These are phyloP conservation scores for Notamacropus eugenii DNA, from an alignment of 2,797 vertebrate species.

Conservation along the genomic window DNA sequence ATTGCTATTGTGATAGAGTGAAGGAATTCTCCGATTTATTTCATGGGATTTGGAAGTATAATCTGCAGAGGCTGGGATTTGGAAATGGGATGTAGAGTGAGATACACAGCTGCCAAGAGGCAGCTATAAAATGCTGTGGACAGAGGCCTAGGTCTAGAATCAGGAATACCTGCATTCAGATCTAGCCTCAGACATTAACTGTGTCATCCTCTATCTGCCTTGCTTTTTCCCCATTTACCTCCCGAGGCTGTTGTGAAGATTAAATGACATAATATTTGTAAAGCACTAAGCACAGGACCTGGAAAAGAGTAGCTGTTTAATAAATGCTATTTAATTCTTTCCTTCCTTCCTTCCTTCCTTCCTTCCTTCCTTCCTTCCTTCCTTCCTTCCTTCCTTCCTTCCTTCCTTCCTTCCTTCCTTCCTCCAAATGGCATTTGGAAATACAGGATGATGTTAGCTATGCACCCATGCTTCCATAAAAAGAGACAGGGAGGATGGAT, in stretches of 20 bases:
- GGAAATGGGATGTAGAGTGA: background rate
- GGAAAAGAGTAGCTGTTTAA: too few relatives aligned
- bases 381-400: too few relatives aligned
- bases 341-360: background rate
- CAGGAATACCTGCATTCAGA: too few relatives aligned
- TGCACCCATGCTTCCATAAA: too few relatives aligned
- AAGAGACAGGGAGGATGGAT: too few relatives aligned
- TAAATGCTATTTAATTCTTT: background rate
- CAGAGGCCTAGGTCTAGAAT: background rate
- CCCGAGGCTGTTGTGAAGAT: background rate
- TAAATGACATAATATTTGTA: background rate
- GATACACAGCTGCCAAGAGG: background rate
- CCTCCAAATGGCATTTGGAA: too few relatives aligned
- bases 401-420: background rate
- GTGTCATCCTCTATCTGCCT: background rate
- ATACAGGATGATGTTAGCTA: too few relatives aligned
- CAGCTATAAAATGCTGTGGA: background rate
- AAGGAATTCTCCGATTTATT: background rate
- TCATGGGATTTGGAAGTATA: background rate
- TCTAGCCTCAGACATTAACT: background rate
- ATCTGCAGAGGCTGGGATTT: background rate
- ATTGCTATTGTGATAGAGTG: background rate
- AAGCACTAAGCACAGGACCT: too few relatives aligned
- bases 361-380: background rate
- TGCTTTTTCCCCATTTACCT: background rate